Base-by-base conservation (phyloP, 2,888 invertebrate genomes). In the Teleiodes luculella region DNA sequence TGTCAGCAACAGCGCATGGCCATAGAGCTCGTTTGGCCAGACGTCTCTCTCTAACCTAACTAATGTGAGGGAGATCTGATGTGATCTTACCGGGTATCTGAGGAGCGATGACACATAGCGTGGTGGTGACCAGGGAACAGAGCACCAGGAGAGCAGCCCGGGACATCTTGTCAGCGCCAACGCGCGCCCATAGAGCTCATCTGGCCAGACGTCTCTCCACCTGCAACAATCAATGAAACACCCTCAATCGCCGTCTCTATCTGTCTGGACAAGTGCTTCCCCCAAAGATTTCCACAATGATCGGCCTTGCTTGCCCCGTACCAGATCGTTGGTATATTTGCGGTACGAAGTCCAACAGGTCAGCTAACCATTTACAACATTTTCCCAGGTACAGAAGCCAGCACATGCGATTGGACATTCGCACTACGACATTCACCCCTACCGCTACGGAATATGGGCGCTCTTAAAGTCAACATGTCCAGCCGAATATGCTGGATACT, bases 41-140 rank as follows among this genome's bases (percentile, higher is more conserved):
- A 57, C 59, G 66, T 62, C 58, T 65, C 58, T 55, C 2, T 31
- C 6, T 10, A 31, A 2, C 31, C 31, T 2, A n/a, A 3, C 5
- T n/a, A 16, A 14, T 13, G 14, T 37, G 14, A 37, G 6, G 6
- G 11, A 2, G n/a, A 13, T 3, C 13, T 14, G n/a, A n/a, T n/a
- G n/a, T n/a, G n/a, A n/a, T n/a, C n/a, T 16, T 14, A 48, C 48
- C 48, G 78, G 85, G 80, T 70, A 87, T 75, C 58, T 86, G 85
- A 14, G 88, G 88, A 20, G 88, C 86, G 60, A 85, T 87, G 48
- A 87, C 86, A 59, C 86, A 83, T 74, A 87, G 66, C 56, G 87
- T 80, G 54, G 80, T 78, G 20, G 84, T 83, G 48, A 88, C 78
- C 59, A 87, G 70, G 10, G 87, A 85, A 63, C 84, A 83, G 76